Conservation (phyloP, 2,113 vertebrate species). For the Ctenomys sociabilis region DNA sequence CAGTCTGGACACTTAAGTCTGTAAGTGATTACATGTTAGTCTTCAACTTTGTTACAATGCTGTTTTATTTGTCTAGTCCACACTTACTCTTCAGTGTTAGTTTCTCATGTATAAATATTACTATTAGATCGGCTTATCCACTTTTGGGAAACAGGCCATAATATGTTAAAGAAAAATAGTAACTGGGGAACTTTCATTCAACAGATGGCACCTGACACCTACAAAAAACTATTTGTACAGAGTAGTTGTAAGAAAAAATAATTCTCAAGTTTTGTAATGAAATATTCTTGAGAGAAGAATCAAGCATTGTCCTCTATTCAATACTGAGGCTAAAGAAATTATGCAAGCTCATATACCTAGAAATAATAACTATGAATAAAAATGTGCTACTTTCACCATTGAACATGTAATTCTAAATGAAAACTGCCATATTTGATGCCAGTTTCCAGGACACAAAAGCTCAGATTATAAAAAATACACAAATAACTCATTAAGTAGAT, state of each 20-base stretch:
- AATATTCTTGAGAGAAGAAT: constrained; percentile 36
- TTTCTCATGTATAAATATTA: constrained; percentile 51
- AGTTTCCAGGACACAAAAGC: not conserved
- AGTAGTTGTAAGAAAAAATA: not conserved
- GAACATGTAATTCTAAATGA: constrained; percentile 37
- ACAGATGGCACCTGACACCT: not conserved
- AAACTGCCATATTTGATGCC: not conserved
- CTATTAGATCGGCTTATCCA: not conserved
- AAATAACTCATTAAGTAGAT: not conserved
- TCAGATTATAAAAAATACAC: not conserved
- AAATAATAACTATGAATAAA: constrained; percentile 40
- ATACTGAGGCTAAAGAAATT: not conserved
- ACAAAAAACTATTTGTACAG: not conserved
- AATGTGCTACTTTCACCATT: constrained; percentile 6
- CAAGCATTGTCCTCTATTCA: not conserved
- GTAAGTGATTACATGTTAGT: not conserved
- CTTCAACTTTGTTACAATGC: not conserved
- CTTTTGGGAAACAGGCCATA: constrained; percentile 7
- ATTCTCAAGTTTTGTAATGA: not conserved
- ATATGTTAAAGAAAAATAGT: constrained; percentile 53
- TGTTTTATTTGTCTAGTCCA: not conserved
- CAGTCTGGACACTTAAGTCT: no score
- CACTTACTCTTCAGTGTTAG: not conserved
- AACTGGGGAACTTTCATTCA: not conserved
- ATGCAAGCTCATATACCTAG: constrained; percentile 15